A percentile compares a stretch with the other conserved stretches of the same genome.
Conservation (phyloP, 1,140 invertebrate genomes). For the Nymphalis io region DNA sequence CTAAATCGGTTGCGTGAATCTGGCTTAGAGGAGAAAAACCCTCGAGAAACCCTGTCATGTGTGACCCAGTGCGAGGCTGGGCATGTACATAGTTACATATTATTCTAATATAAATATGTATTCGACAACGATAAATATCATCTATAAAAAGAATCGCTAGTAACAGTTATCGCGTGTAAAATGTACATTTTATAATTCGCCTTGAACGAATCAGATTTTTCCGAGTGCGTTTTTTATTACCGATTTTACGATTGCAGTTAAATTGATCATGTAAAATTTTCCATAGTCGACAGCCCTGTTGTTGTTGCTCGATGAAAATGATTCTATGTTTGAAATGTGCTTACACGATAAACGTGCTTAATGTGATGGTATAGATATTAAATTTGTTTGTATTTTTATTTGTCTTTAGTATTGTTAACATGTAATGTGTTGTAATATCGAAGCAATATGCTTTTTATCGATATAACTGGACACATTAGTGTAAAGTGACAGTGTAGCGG, state of each 20-base stretch:
- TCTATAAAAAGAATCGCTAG: not conserved
- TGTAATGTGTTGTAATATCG: not conserved
- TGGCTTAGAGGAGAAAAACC: too few species aligned
- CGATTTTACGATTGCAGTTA: conserved; percentile 48
- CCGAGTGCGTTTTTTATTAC: conserved; percentile 42
- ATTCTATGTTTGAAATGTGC: not conserved
- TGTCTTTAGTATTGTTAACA: not conserved
- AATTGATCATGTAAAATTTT: conserved; percentile 53
- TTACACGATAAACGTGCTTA: not conserved
- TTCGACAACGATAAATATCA: not conserved
- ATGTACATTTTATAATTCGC: conserved; percentile 40
- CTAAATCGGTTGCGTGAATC: too few species aligned
- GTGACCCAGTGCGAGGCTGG: too few species aligned
- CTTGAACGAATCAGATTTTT: conserved; percentile 42
- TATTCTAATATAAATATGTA: not conserved
- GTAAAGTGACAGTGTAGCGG: not conserved
- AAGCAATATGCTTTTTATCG: not conserved
- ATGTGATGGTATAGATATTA: not conserved
- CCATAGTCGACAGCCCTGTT: conserved; percentile 32
- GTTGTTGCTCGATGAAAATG: not conserved
- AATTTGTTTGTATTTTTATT: not conserved
- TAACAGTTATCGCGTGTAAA: conserved; percentile 3
- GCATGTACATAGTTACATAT: not conserved
- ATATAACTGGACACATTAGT: not conserved
- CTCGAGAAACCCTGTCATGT: too few species aligned